A percentile compares a stretch with the other conserved stretches of the same genome.
phyloP scores from a whole-genome alignment of 2,113 vertebrate genomes.

The Colossoma macropomum region DNA sequence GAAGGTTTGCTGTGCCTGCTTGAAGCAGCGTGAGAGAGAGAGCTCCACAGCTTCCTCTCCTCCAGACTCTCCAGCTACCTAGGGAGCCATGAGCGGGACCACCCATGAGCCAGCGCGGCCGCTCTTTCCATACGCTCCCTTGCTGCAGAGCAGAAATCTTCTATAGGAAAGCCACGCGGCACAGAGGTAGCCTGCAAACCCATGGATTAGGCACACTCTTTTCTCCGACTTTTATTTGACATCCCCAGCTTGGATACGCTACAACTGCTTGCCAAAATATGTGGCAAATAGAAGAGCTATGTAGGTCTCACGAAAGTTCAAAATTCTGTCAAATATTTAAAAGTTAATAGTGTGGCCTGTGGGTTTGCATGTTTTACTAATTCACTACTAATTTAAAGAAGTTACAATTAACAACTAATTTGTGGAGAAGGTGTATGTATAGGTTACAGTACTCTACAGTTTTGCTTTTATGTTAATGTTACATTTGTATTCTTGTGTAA shows the following conservation, averaged over 20 bases:
- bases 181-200: constrained; percentile 18
- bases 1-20: constrained; percentile 15
- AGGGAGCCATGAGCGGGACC: constrained; percentile 53
- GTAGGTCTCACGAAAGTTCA: neutral
- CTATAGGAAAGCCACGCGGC: constrained; percentile 47
- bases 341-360: neutral
- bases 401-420: no score
- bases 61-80: constrained; percentile 44
- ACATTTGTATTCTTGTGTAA: no score
- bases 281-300: neutral
- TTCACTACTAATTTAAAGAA: no score
- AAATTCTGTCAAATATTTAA: neutral
- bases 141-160: constrained; percentile 40
- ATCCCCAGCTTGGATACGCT: neutral
- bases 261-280: neutral
- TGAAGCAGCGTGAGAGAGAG: constrained; percentile 16
- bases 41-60: constrained; percentile 36
- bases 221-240: constrained; percentile 12
- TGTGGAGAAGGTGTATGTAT: no score
- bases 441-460: no score
- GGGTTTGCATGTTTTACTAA: neutral
- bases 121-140: constrained; percentile 33
- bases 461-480: no score
- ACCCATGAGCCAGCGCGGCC: constrained; percentile 51
- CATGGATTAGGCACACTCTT: constrained; percentile 20